Evolutionary conservation across 2,797 vertebrate genomes (phyloP).

Genomic region (Loriculus beryllinus): DNA sequence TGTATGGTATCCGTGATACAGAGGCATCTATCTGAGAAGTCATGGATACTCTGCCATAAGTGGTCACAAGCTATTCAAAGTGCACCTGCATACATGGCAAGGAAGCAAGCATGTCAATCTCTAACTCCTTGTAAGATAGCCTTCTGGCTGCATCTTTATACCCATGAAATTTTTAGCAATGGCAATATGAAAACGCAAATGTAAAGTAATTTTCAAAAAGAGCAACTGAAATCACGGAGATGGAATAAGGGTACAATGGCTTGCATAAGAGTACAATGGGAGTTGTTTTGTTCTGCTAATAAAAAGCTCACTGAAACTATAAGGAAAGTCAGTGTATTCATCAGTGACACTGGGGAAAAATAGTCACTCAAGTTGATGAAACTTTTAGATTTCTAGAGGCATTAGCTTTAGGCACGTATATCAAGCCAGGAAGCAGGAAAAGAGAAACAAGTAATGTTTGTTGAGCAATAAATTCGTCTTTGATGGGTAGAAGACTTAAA

Average conservation of each 20-base stretch:
- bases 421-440: neutral
- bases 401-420: neutral
- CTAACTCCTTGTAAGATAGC: neutral
- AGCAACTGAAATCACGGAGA: neutral
- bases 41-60: neutral
- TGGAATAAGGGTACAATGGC: neutral
- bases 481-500: neutral
- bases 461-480: neutral
- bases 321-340: neutral
- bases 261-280: neutral
- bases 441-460: neutral
- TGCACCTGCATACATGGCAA: neutral
- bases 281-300: neutral
- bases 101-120: neutral
- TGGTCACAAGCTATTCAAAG: neutral
- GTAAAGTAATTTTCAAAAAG: neutral
- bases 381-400: neutral
- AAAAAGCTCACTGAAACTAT: neutral
- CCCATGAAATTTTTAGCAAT: neutral
- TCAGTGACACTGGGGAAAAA: neutral
- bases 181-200: neutral
- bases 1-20: accelerated
- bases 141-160: neutral
- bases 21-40: neutral
- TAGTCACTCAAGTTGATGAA: neutral